A percentile compares a stretch with the other conserved stretches of the same genome.
Evolutionary conservation across 2,113 vertebrate species (phyloP).

Genomic region (Xerus inauris): DNA sequence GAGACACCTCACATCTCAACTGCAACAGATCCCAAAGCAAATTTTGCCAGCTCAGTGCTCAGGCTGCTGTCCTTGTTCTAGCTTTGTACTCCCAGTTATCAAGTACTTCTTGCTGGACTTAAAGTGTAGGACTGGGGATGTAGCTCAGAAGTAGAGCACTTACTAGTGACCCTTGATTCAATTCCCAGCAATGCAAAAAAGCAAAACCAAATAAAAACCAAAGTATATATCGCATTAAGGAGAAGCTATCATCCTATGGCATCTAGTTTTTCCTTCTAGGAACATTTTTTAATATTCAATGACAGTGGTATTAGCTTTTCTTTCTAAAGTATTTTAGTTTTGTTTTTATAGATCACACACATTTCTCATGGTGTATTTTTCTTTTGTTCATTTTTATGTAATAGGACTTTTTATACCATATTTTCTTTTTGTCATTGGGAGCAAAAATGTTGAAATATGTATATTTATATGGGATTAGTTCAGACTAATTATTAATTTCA

Average conservation of each 20-base stretch:
- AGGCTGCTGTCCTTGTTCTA: background rate
- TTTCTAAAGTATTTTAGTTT: background rate
- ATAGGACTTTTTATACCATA: background rate
- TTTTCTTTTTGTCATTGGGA: background rate
- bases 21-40: background rate
- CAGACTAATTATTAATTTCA: background rate
- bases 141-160: background rate
- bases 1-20: too few relatives aligned
- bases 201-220: background rate
- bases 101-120: background rate
- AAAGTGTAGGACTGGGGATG: background rate
- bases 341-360: background rate
- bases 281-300: background rate
- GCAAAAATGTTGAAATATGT: background rate
- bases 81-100: background rate
- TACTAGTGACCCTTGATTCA: background rate
- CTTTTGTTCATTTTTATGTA: background rate
- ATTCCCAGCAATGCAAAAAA: background rate
- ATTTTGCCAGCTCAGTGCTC: background rate
- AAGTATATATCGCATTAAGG: background rate
- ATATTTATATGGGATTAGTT: background rate
- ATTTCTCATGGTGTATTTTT: background rate
- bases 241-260: background rate
- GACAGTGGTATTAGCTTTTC: background rate
- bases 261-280: background rate